phyloP scores from a whole-genome alignment of 2,888 invertebrate species.

The Limnephilus auricula region DNA sequence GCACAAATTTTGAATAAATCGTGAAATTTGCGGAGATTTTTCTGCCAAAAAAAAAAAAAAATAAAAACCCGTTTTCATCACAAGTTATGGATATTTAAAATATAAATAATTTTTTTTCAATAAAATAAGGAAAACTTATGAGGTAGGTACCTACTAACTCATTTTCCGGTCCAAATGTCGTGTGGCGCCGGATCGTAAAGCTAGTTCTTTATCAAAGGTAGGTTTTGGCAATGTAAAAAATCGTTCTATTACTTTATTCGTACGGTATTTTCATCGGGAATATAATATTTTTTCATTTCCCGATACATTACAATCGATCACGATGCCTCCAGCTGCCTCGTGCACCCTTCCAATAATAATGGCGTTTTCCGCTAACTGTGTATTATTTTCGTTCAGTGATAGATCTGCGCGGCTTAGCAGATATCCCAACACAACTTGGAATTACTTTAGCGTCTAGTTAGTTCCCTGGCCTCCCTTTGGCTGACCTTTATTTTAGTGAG shows the following conservation, averaged over 20 bases:
- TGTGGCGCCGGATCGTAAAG: background rate
- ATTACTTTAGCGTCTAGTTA: background rate
- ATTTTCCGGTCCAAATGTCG: background rate
- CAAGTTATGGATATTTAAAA: too few species aligned
- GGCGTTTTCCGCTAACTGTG: conserved; percentile 9
- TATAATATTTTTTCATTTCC: conserved; percentile 7
- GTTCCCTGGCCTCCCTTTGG: background rate
- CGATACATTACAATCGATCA: conserved; percentile 52
- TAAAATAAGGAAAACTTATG: background rate
- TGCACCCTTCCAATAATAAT: conserved; percentile 31
- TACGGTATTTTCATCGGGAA: conserved; percentile 8
- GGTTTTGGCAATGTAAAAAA: background rate
- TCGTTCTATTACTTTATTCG: background rate
- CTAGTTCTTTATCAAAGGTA: background rate
- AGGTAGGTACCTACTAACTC: too few species aligned
- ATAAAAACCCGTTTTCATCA: too few species aligned
- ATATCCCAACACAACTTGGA: conserved; percentile 6
- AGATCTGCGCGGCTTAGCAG: conserved; percentile 5
- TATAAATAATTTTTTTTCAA: too few species aligned
- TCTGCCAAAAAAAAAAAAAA: too few species aligned
- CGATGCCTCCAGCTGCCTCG: background rate
- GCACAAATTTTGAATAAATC: too few species aligned
- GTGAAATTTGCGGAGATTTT: too few species aligned
- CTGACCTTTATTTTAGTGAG: background rate
- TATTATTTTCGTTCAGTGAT: conserved; percentile 14